phyloP scores from a whole-genome alignment of 2,797 vertebrate genomes.

The Sebastes iracundus region DNA sequence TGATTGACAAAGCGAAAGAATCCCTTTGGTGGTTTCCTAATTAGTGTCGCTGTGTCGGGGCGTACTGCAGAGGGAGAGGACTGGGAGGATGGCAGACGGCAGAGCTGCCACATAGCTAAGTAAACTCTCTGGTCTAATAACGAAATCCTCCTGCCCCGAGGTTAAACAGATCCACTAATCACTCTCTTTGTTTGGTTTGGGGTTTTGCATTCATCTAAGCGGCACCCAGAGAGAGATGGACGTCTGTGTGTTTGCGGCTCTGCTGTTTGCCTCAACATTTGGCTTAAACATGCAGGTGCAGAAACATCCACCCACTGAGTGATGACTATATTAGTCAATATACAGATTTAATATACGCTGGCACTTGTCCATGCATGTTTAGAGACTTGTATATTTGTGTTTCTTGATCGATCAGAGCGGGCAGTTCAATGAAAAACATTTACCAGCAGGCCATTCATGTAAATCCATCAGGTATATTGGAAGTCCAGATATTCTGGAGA shows the following conservation, averaged over 20 bases:
- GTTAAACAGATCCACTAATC: conserved; percentile 65
- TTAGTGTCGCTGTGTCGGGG: conserved; percentile 29
- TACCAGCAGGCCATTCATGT: background rate
- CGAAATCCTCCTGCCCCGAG: conserved; percentile 19
- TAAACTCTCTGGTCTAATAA: conserved; percentile 61
- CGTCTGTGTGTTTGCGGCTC: background rate
- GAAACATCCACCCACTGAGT: conserved; percentile 14
- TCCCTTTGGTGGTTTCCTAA: conserved; percentile 22
- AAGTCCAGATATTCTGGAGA: conserved; percentile 20
- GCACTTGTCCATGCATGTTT: conserved; percentile 25
- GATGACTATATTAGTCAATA: conserved; percentile 15
- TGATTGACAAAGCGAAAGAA: conserved; percentile 14
- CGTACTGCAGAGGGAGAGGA: background rate
- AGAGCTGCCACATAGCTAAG: conserved; percentile 43
- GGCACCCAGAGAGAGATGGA: background rate
- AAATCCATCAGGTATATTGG: conserved; percentile 35
- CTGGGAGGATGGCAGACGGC: conserved; percentile 19
- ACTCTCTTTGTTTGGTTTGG: conserved; percentile 54
- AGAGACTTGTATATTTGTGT: conserved; percentile 18
- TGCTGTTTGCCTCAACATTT: conserved; percentile 8
- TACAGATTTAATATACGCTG: conserved; percentile 18
- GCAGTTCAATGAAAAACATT: conserved; percentile 20
- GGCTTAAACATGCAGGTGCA: background rate
- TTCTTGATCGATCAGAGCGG: conserved; percentile 32
- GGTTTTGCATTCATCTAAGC: conserved; percentile 37